phyloP scores from a whole-genome alignment of 2,888 invertebrate species.

The Sinodicranocentrus sp. region DNA sequence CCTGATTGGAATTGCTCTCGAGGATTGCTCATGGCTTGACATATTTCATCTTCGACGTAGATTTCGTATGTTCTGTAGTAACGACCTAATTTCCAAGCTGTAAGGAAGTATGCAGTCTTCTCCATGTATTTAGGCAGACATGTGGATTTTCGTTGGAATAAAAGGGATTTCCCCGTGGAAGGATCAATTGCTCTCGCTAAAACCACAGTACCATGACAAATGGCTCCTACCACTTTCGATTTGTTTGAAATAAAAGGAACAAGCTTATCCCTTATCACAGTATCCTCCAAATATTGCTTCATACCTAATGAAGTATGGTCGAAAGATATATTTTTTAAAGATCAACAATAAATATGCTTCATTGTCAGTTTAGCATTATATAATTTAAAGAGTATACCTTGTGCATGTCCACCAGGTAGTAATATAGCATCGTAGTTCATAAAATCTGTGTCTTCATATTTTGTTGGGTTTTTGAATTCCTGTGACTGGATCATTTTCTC shows the following conservation, averaged over 20 bases:
- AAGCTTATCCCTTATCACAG: slow-evolving; percentile 65
- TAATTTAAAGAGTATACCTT: slow-evolving; percentile 53
- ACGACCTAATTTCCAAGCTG: slow-evolving; percentile 74
- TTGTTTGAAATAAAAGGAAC: slow-evolving; percentile 67
- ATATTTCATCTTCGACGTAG: slow-evolving; percentile 73
- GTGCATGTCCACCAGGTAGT: slow-evolving; percentile 75
- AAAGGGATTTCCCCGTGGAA: slow-evolving; percentile 71
- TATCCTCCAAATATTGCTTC: slow-evolving; percentile 72
- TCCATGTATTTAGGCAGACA: slow-evolving; percentile 75
- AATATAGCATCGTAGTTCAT: slow-evolving; percentile 70
- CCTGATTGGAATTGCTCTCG: slow-evolving; percentile 68
- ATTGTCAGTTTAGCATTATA: background rate
- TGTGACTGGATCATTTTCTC: slow-evolving; percentile 65
- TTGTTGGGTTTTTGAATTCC: slow-evolving; percentile 69
- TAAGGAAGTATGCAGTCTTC: slow-evolving; percentile 71
- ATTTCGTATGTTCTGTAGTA: slow-evolving; percentile 74
- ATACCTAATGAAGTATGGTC: too few species aligned
- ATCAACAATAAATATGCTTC: background rate
- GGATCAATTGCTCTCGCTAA: slow-evolving; percentile 70
- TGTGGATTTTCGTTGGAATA: slow-evolving; percentile 72
- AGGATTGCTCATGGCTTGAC: slow-evolving; percentile 67
- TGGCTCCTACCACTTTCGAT: slow-evolving; percentile 70
- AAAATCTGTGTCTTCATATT: slow-evolving; percentile 65
- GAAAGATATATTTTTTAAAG: too few species aligned
- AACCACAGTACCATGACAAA: slow-evolving; percentile 74